Conservation (phyloP, 2,888 invertebrate species). For the Abscondita cerata region DNA sequence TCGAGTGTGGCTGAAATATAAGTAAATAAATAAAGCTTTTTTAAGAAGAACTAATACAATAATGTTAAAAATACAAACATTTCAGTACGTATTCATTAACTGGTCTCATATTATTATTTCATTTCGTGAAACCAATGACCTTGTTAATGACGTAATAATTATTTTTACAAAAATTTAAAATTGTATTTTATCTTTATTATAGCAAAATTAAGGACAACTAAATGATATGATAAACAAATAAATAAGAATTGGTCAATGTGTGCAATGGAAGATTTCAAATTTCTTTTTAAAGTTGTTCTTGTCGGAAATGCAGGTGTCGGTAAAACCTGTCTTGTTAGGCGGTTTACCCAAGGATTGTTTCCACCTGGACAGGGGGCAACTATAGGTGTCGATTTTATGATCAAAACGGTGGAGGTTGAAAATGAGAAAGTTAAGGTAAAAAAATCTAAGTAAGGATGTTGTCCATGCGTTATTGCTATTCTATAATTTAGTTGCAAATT, state of each 20-base stretch:
- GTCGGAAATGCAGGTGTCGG: conserved; percentile 99
- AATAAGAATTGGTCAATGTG: not conserved
- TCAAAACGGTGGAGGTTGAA: conserved; percentile 97
- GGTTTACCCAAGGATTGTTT: conserved; percentile 97
- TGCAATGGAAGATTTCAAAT: conserved; percentile 97
- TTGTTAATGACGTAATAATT: not conserved
- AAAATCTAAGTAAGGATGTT: not conserved
- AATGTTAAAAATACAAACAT: not conserved
- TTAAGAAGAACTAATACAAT: not conserved
- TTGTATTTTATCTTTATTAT: not conserved
- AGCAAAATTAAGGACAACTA: not conserved
- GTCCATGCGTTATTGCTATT: no score
- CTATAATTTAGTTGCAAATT: conserved; percentile 83
- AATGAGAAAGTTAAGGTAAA: conserved; percentile 91
- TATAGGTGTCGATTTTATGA: conserved; percentile 99
- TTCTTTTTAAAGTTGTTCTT: conserved; percentile 97
- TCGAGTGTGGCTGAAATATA: no score
- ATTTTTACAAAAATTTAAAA: not conserved
- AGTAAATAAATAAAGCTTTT: no score
- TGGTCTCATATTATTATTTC: not conserved
- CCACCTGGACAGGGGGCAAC: conserved; percentile 99
- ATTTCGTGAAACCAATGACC: no score
- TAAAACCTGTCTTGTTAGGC: conserved; percentile 94
- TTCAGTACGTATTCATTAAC: not conserved
- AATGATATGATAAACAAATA: conserved; percentile 1